phyloP scores from a whole-genome alignment of 2,113 vertebrate species.

The Semnornis frantzii region DNA sequence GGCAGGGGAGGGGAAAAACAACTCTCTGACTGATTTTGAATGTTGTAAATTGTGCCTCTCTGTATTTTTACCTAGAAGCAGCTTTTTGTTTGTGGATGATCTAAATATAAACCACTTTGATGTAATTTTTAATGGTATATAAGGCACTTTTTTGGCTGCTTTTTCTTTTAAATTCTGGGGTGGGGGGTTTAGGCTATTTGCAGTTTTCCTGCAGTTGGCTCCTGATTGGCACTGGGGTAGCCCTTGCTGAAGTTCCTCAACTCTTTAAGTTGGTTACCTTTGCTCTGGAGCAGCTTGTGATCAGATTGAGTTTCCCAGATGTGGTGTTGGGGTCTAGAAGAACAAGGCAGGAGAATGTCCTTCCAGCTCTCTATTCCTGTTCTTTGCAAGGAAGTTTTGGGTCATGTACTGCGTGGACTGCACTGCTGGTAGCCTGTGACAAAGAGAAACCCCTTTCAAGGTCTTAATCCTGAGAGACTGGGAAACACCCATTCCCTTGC shows the following conservation, averaged over 20 bases:
- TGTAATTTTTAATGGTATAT: neutral
- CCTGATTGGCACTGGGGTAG: neutral
- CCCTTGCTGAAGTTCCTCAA: neutral
- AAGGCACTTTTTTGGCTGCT: neutral
- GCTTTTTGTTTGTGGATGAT: neutral
- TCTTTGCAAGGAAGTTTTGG: neutral
- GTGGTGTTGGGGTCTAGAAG: neutral
- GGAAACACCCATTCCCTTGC: neutral
- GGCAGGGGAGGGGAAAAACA: rapidly evolving
- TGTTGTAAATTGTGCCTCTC: neutral
- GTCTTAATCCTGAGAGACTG: neutral
- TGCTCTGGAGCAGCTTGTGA: neutral
- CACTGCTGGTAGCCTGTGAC: neutral
- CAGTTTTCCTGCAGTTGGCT: neutral
- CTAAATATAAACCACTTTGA: constrained; percentile 6
- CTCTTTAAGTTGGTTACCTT: neutral
- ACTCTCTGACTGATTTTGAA: neutral
- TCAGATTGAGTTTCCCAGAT: neutral
- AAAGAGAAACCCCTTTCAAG: neutral
- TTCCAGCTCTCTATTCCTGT: neutral
- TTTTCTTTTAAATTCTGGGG: neutral
- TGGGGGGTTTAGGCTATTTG: neutral
- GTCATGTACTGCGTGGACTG: neutral
- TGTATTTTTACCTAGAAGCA: neutral
- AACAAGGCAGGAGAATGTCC: neutral